These are phyloP conservation scores for Morone chrysops DNA, from an alignment of 2,113 vertebrate genomes.

Conservation along the genomic window DNA sequence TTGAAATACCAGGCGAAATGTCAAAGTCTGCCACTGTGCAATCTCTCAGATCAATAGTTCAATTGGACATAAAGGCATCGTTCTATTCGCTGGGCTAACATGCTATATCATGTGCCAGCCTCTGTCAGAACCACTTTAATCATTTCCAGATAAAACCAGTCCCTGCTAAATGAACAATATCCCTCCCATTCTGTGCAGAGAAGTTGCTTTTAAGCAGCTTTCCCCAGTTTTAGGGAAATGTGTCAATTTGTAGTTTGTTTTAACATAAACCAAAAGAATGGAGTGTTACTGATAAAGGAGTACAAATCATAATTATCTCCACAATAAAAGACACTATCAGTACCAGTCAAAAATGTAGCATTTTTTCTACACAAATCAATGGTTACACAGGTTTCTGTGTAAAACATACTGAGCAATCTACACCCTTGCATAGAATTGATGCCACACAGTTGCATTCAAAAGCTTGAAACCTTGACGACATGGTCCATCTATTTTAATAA, in stretches of 20 bases:
- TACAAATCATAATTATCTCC: background rate
- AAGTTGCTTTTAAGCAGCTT: background rate
- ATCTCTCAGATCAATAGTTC: constrained; percentile 80
- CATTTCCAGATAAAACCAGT: background rate
- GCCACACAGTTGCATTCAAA: background rate
- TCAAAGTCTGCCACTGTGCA: constrained; percentile 71
- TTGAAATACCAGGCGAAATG: constrained; percentile 81
- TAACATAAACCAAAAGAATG: background rate
- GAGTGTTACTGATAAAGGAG: background rate
- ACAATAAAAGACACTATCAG: background rate
- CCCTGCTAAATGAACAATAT: background rate
- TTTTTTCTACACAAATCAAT: background rate
- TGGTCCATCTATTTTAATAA: constrained; percentile 39
- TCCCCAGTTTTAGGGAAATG: background rate
- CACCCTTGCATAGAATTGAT: background rate
- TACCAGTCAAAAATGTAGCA: too few relatives aligned
- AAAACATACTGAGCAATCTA: background rate
- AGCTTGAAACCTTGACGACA: background rate
- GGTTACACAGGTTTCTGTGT: background rate
- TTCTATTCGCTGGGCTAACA: constrained; percentile 42
- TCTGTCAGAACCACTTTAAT: background rate
- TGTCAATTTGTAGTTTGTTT: background rate
- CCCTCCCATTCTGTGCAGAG: background rate
- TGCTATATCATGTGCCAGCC: constrained; percentile 17
- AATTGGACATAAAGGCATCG: constrained; percentile 77